Base-by-base conservation (phyloP, 2,113 vertebrate species). In the Urocynchramus pylzowi region DNA sequence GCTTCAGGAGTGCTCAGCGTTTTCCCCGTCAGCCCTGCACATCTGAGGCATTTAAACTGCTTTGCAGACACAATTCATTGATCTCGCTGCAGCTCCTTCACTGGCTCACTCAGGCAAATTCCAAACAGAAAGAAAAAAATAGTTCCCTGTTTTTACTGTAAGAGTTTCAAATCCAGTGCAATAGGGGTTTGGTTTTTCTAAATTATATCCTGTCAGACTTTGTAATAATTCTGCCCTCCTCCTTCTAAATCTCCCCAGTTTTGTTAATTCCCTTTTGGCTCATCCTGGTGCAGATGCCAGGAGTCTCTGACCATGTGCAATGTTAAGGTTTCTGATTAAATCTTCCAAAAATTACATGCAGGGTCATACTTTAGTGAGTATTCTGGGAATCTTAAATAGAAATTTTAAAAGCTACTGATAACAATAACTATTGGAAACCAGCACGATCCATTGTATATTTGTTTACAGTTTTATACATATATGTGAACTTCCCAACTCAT, bases 141-240 rank as follows among this genome's bases (percentile, higher is more conserved):
- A 52, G 16, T 74, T 69, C 79, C 47, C 50, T 44, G 9, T 10
- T 86, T 52, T 64, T 80, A 65, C 18, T 45, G 76, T 9, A 76
- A 60, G 79, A 84, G 9, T 69, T 87, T 73, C 84, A 95, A 91
- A 84, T 61, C 42, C 28, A 87, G 35, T 67, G 20, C 22, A 92
- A n/a, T 18, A 37, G 37, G 3, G 2, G 19, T 35, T 41, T 65
- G 17, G 5, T 18, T 20, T 71, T 28, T 2, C 45, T 52, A 3
- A 42, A 50, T 63, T 4, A 5, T 59, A 47, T 82, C 75, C 71
- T 95, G 24, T 52, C 89, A 80, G 61, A 59, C 39, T 64, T 54
- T 30, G 12, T 20, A 77, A 57, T 52, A 41, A 52, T 83, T 81
- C 79, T 83, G 41, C 17, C 23, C 13, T 67, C 8, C 33, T 89